phyloP scores from a whole-genome alignment of 1,140 invertebrate species.

The Drosophila arizonae region DNA sequence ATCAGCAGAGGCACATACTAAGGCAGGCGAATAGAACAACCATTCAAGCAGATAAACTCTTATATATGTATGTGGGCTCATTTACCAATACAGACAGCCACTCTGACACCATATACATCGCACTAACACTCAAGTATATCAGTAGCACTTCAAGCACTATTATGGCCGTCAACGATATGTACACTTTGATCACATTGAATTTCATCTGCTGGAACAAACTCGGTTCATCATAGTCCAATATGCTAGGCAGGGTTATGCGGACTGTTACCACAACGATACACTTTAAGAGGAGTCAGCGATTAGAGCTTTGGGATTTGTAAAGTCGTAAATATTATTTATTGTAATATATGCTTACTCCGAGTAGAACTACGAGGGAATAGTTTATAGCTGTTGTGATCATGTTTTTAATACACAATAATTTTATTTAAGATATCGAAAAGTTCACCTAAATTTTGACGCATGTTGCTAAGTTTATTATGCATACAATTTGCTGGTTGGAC shows the following conservation, averaged over 20 bases:
- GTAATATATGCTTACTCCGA: constrained; percentile 32
- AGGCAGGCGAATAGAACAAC: no score
- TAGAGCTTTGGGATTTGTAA: neutral
- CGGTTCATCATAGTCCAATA: neutral
- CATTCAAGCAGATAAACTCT: neutral
- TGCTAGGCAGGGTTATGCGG: constrained; percentile 18
- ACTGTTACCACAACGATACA: constrained; percentile 30
- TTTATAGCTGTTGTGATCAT: constrained; percentile 4
- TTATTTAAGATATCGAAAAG: neutral
- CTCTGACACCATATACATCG: constrained; percentile 17
- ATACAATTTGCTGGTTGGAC: neutral
- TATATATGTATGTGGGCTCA: neutral
- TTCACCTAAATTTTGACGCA: neutral
- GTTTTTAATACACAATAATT: neutral
- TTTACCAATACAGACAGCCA: constrained; percentile 44
- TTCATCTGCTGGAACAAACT: constrained; percentile 1
- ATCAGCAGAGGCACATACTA: constrained; percentile 42
- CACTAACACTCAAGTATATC: constrained; percentile 20
- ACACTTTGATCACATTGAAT: constrained; percentile 22
- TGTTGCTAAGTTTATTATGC: neutral
- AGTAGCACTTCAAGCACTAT: constrained; percentile 20
- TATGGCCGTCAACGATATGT: constrained; percentile 3
- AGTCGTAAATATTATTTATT: neutral
- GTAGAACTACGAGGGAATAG: neutral
- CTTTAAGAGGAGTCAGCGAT: constrained; percentile 11